Conservation (phyloP, 2,888 invertebrate species). For the Muschampia staudingeri region DNA sequence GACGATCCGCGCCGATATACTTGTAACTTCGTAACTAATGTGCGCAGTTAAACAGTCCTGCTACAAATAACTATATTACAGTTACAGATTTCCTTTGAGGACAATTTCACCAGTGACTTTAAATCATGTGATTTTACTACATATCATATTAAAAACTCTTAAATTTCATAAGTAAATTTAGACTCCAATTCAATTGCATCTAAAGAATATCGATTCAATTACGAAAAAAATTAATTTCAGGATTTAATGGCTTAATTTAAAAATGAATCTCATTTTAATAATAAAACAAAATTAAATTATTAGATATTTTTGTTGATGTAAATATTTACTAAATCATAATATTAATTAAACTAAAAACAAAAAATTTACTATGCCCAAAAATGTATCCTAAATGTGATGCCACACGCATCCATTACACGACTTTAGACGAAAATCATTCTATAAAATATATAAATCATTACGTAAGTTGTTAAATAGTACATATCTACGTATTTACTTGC, state of each 20-base stretch:
- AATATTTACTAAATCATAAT: not conserved
- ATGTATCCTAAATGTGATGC: too few species aligned
- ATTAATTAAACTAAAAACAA: not conserved
- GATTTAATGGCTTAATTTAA: not conserved
- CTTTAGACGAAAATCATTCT: too few species aligned
- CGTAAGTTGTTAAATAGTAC: not conserved
- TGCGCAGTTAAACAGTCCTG: too few species aligned
- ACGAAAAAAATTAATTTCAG: conserved; percentile 6
- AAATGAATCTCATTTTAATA: conserved; percentile 6
- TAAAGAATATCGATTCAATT: not conserved
- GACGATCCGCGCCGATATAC: too few species aligned
- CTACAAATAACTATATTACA: too few species aligned
- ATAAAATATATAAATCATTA: too few species aligned
- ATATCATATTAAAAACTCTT: not conserved
- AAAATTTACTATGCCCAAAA: too few species aligned
- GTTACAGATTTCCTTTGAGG: too few species aligned
- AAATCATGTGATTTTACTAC: too few species aligned
- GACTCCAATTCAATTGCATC: not conserved
- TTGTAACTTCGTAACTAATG: too few species aligned
- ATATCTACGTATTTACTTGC: not conserved
- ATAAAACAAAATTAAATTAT: not conserved
- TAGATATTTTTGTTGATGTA: not conserved
- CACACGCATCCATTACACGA: too few species aligned
- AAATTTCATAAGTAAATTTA: not conserved
- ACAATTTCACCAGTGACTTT: too few species aligned